These are phyloP conservation scores for Sebastes minor DNA, from an alignment of 2,797 vertebrate genomes.

Conservation along the genomic window DNA sequence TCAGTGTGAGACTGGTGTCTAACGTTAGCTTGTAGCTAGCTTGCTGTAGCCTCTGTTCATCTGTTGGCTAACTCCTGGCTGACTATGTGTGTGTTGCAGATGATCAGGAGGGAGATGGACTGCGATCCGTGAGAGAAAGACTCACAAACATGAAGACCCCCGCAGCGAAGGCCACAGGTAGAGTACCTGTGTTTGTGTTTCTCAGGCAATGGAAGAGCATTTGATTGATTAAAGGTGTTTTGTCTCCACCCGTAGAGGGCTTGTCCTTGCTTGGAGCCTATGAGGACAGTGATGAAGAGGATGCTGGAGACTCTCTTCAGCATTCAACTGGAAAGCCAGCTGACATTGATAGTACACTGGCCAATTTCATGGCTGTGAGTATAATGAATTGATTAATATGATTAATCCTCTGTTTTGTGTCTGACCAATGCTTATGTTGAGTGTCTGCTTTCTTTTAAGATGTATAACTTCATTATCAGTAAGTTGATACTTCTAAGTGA, in stretches of 20 bases:
- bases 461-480: background rate
- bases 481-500: background rate
- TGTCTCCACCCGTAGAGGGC: slow-evolving; percentile 82
- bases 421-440: background rate
- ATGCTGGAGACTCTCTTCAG: slow-evolving; percentile 68
- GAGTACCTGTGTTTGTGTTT: slow-evolving; percentile 24
- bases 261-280: slow-evolving; percentile 95
- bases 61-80: background rate
- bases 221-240: background rate
- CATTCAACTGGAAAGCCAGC: slow-evolving; percentile 72
- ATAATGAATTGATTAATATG: background rate
- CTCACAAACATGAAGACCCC: slow-evolving; percentile 80
- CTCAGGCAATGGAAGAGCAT: background rate
- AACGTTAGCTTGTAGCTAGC: background rate
- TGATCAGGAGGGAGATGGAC: slow-evolving; percentile 87
- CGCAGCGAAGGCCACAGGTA: slow-evolving; percentile 92
- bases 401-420: background rate
- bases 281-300: slow-evolving; percentile 97
- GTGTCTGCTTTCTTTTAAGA: background rate
- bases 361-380: slow-evolving; percentile 96
- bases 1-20: background rate
- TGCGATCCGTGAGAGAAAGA: slow-evolving; percentile 71
- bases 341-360: slow-evolving; percentile 96
- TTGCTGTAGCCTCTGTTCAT: background rate
- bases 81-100: slow-evolving; percentile 72